Percentiles rank a stretch among this genome's conserved stretches.
phyloP scores from a whole-genome alignment of 2,888 invertebrate species.

The Lamellibrachia satsuma region DNA sequence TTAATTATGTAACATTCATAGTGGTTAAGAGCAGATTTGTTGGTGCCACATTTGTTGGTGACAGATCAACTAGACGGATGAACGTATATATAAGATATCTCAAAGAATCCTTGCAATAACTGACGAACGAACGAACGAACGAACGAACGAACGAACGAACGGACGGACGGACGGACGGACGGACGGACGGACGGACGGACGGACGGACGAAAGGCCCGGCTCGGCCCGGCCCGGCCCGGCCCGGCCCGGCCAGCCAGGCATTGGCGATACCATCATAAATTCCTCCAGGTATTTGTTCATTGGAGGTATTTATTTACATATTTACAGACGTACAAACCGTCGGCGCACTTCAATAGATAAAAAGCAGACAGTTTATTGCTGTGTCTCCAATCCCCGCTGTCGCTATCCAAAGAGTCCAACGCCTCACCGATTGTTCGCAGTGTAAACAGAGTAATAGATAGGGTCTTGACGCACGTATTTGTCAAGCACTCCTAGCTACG shows the following conservation, averaged over 20 bases:
- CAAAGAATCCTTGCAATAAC: neutral
- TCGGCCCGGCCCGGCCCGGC: too few species aligned
- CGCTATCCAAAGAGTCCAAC: neutral
- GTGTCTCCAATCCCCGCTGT: neutral
- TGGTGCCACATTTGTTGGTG: neutral
- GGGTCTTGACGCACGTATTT: neutral
- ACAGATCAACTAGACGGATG: neutral
- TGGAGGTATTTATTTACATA: neutral
- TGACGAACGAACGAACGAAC: neutral
- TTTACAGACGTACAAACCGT: neutral
- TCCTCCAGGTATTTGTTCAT: too few species aligned
- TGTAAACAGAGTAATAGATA: neutral
- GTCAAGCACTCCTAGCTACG: neutral
- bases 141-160: too few species aligned
- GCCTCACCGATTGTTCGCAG: neutral
- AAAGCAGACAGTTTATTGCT: neutral
- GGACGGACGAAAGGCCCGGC: too few species aligned
- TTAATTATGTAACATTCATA: neutral
- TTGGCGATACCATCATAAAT: too few species aligned
- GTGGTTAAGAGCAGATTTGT: neutral
- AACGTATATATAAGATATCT: neutral
- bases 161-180: too few species aligned
- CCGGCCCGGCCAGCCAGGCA: too few species aligned
- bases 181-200: too few species aligned
- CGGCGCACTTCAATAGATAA: neutral